phyloP scores from a whole-genome alignment of 2,797 vertebrate genomes.

The Anolis apletophallus region DNA sequence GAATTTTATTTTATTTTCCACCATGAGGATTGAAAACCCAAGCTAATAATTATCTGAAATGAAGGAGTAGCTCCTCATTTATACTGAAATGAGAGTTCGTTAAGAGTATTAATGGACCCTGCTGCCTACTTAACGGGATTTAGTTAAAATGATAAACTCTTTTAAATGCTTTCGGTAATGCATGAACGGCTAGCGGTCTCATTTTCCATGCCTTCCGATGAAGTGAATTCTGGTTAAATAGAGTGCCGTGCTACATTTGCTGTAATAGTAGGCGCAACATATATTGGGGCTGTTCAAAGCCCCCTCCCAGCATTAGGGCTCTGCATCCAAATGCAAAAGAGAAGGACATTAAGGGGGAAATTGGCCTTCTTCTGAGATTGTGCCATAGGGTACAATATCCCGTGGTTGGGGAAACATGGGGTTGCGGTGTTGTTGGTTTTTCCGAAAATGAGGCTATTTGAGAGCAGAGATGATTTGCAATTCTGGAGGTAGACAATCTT shows the following conservation, averaged over 20 bases:
- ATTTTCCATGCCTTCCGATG: neutral
- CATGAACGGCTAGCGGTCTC: neutral
- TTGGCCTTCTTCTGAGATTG: neutral
- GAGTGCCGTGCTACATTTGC: constrained; percentile 19
- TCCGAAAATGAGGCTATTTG: neutral
- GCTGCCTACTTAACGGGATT: constrained; percentile 38
- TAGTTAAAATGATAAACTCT: constrained; percentile 51
- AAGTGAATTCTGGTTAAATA: constrained; percentile 32
- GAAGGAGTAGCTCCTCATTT: constrained; percentile 47
- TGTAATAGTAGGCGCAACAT: neutral
- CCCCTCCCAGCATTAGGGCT: neutral
- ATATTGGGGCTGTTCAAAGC: constrained; percentile 21
- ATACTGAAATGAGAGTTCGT: constrained; percentile 56
- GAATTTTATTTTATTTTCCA: neutral
- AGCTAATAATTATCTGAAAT: constrained; percentile 50
- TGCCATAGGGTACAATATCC: neutral
- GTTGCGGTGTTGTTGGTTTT: neutral
- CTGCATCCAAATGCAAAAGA: constrained; percentile 11
- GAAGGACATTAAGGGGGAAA: neutral
- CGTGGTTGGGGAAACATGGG: neutral
- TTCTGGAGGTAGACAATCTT: neutral
- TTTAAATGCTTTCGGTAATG: constrained; percentile 43
- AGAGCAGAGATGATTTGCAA: neutral
- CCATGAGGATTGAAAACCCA: constrained; percentile 13
- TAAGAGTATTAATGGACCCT: constrained; percentile 58